phyloP scores from a whole-genome alignment of 2,888 invertebrate genomes.

The Siphlonurus alternatus region DNA sequence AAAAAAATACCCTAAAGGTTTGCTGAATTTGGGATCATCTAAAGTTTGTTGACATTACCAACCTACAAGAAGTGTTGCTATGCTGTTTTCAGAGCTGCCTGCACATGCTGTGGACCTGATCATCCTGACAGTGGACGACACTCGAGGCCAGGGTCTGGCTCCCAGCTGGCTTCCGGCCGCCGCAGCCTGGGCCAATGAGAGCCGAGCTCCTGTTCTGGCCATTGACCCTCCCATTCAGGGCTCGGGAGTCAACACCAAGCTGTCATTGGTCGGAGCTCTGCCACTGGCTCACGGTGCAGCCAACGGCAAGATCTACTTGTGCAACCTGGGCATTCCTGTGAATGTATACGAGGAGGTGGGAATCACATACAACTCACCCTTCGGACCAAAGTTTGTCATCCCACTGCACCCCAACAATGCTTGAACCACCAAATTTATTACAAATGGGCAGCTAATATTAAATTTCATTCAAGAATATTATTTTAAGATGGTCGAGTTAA shows the following conservation, averaged over 20 bases:
- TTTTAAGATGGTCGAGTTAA: too few species aligned
- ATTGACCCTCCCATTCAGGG: constrained; percentile 58
- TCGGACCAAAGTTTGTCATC: constrained; percentile 66
- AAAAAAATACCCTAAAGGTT: background rate
- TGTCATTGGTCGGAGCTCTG: constrained; percentile 50
- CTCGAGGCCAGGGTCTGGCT: constrained; percentile 19
- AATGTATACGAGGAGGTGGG: constrained; percentile 57
- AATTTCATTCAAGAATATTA: too few species aligned
- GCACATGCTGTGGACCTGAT: constrained; percentile 30
- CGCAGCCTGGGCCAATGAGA: constrained; percentile 50
- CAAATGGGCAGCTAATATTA: too few species aligned
- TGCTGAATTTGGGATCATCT: too few species aligned
- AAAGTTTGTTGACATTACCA: too few species aligned
- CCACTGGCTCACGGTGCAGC: constrained; percentile 44
- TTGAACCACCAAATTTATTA: constrained; percentile 1
- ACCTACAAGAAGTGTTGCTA: background rate
- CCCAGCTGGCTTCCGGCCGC: constrained; percentile 19
- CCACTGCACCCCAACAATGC: constrained; percentile 43
- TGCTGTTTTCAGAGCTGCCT: background rate
- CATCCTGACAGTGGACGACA: constrained; percentile 32
- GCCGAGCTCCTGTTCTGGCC: constrained; percentile 53
- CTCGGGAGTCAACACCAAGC: constrained; percentile 42
- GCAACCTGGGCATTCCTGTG: constrained; percentile 67
- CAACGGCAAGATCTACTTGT: constrained; percentile 63
- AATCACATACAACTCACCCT: constrained; percentile 68